Evolutionary conservation across 2,797 vertebrate genomes (phyloP).

Genomic region (Anguilla obscura): DNA sequence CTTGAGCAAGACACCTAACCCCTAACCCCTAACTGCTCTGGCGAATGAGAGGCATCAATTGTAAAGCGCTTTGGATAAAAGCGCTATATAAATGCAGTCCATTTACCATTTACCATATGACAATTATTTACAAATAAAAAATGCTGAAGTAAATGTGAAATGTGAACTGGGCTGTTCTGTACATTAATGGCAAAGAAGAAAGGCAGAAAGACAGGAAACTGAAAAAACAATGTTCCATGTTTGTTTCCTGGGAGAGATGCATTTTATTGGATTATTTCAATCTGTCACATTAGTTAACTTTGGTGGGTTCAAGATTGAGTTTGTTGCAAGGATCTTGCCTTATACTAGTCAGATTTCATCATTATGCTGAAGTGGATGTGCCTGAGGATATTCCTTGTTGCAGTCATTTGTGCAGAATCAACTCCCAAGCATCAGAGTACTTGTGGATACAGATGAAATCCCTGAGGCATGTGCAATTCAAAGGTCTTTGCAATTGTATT

Average conservation of each 20-base stretch:
- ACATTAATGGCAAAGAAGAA: not conserved
- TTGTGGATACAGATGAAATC: not conserved
- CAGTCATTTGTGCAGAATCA: not conserved
- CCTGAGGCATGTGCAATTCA: not conserved
- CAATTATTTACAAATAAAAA: not conserved
- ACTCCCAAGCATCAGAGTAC: not conserved
- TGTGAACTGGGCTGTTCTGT: not conserved
- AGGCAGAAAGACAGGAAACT: not conserved
- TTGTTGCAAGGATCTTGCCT: constrained; percentile 13
- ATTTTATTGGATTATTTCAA: constrained; percentile 37
- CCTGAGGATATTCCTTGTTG: not conserved
- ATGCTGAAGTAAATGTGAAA: not conserved
- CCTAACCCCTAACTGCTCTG: no score
- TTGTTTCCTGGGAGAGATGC: not conserved
- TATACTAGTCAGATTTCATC: not conserved
- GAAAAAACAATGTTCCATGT: not conserved
- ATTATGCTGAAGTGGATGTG: constrained; percentile 6
- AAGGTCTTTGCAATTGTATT: not conserved
- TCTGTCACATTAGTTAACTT: constrained; percentile 34
- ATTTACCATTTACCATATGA: no score
- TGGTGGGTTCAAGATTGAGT: constrained; percentile 1
- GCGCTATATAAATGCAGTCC: no score
- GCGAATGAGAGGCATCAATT: no score
- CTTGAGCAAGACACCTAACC: no score
- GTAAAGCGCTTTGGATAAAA: no score